Percentiles rank a stretch among this genome's conserved stretches.
These are phyloP conservation scores for Formica aserva DNA, from an alignment of 2,888 invertebrate species.

Conservation along the genomic window DNA sequence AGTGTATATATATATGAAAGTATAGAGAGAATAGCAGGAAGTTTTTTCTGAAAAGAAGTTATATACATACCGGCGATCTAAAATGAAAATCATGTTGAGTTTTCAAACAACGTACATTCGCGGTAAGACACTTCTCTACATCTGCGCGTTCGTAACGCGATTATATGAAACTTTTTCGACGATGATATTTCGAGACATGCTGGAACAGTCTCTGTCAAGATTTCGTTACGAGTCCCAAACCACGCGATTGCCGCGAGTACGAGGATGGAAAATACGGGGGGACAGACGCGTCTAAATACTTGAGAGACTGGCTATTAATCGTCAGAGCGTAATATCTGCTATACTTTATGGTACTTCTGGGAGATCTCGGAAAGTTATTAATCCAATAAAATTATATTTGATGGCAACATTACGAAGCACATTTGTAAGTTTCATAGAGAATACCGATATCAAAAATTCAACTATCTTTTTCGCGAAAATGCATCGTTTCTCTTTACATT, in stretches of 20 bases:
- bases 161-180: constrained; percentile 36
- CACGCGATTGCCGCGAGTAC: not conserved
- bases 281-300: not conserved
- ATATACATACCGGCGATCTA: no score
- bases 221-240: not conserved
- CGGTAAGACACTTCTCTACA: not conserved
- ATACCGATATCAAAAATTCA: constrained; percentile 2
- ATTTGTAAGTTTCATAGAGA: constrained; percentile 4
- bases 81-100: constrained; percentile 18
- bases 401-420: not conserved
- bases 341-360: not conserved
- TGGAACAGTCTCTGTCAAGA: constrained; percentile 1
- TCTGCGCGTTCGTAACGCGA: constrained; percentile 21
- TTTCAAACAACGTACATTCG: not conserved
- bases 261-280: not conserved
- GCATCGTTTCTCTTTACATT: not conserved
- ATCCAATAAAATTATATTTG: constrained; percentile 12
- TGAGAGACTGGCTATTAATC: constrained; percentile 13
- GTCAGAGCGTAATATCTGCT: constrained; percentile 8
- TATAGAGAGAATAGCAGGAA: not conserved
- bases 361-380: constrained; percentile 28
- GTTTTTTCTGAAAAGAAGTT: not conserved
- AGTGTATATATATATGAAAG: not conserved
- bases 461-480: not conserved
- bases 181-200: constrained; percentile 20